Evolutionary conservation across 2,113 vertebrate genomes (phyloP).

Genomic region (Rhinichthys klamathensis): DNA sequence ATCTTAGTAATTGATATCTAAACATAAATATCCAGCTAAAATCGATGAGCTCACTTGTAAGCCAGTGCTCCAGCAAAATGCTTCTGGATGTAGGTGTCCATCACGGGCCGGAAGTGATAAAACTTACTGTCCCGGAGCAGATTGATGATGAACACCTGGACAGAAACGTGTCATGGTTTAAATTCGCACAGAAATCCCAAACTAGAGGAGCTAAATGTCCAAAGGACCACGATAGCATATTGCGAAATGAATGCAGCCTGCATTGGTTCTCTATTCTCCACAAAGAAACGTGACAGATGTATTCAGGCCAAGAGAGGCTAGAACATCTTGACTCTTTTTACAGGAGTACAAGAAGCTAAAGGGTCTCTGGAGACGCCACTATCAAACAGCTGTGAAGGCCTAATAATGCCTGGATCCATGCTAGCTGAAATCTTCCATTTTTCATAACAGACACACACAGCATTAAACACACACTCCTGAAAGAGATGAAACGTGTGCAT

Average conservation of each 20-base stretch:
- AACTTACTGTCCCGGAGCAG: constrained; percentile 97
- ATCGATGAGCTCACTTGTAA: constrained; percentile 86
- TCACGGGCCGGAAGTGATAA: constrained; percentile 95
- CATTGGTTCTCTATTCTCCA: background rate
- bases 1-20: too few species aligned
- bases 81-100: constrained; percentile 99
- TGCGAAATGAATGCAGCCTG: background rate
- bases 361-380: constrained; percentile 46
- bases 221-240: too few species aligned
- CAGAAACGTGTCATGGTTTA: constrained; percentile 16
- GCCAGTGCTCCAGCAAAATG: constrained; percentile 97
- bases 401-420: constrained; percentile 54
- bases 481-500: constrained; percentile 12
- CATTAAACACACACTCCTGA: constrained; percentile 30
- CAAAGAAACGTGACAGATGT: constrained; percentile 51
- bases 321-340: constrained; percentile 50
- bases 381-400: constrained; percentile 46
- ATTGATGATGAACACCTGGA: constrained; percentile 97
- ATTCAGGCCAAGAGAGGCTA: constrained; percentile 44
- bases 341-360: constrained; percentile 55
- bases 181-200: too few species aligned
- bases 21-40: background rate
- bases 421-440: constrained; percentile 50
- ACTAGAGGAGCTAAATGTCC: too few species aligned
- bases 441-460: constrained; percentile 38